These are phyloP conservation scores for Labeo calbasu DNA, from an alignment of 2,797 vertebrate genomes.

Conservation along the genomic window DNA sequence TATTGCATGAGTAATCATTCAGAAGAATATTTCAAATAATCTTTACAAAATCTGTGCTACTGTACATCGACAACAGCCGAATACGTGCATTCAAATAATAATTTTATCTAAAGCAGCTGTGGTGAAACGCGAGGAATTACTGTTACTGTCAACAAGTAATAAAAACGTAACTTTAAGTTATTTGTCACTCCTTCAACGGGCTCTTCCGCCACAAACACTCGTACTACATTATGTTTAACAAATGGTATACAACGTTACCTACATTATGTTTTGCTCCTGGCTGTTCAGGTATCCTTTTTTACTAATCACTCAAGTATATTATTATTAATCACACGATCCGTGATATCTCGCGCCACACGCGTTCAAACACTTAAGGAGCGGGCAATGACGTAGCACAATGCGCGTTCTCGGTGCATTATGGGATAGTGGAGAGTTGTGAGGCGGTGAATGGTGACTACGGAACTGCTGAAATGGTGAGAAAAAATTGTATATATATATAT, in stretches of 20 bases:
- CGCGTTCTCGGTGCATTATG: slow-evolving; percentile 58
- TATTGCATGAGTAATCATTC: not conserved
- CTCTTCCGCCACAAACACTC: not conserved
- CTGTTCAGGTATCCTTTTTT: not conserved
- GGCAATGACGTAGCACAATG: not conserved
- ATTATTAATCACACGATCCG: not conserved
- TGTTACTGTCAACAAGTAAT: not conserved
- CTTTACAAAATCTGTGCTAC: too few relatives aligned
- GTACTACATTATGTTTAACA: not conserved
- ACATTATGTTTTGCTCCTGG: not conserved
- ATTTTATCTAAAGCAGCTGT: not conserved
- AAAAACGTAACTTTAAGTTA: not conserved
- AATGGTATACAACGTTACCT: not conserved
- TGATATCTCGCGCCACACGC: slow-evolving; percentile 22
- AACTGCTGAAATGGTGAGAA: not conserved
- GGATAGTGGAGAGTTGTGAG: slow-evolving; percentile 50
- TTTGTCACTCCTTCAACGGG: not conserved
- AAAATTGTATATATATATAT: not conserved
- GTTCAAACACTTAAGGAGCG: slow-evolving; percentile 21
- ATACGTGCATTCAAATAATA: not conserved
- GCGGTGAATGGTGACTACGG: slow-evolving; percentile 35
- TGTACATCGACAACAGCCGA: not conserved
- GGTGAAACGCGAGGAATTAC: not conserved
- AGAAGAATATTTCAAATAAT: not conserved
- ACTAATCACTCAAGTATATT: not conserved